These are phyloP conservation scores for Lepidochrysops patricia DNA, from an alignment of 2,888 invertebrate species.

Conservation along the genomic window DNA sequence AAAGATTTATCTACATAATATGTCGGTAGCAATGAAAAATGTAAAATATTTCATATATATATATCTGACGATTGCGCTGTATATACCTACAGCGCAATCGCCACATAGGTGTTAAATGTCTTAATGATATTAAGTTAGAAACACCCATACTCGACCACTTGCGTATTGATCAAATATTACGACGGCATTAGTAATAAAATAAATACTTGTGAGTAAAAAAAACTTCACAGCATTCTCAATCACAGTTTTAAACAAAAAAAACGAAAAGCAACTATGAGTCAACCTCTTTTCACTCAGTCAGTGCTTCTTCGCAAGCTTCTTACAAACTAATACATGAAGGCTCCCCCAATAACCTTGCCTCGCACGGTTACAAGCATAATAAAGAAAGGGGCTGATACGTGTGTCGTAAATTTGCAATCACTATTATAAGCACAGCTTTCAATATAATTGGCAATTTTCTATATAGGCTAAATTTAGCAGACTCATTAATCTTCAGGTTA, in stretches of 20 bases:
- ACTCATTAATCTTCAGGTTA: not conserved
- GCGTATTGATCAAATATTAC: not conserved
- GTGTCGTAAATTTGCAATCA: slow-evolving; percentile 18
- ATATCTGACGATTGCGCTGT: no score
- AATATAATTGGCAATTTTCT: not conserved
- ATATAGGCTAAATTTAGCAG: slow-evolving; percentile 2
- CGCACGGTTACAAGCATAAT: not conserved
- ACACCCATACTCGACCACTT: not conserved
- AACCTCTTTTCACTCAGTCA: not conserved
- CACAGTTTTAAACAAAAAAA: no score
- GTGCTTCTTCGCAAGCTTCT: not conserved
- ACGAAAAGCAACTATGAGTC: no score
- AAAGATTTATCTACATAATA: no score
- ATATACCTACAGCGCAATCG: no score
- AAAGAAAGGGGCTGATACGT: slow-evolving; percentile 12
- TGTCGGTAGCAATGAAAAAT: no score
- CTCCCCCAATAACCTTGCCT: not conserved
- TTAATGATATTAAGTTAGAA: not conserved
- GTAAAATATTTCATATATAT: no score
- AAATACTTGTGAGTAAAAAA: no score
- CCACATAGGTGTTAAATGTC: not conserved
- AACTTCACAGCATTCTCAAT: no score
- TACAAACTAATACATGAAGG: not conserved
- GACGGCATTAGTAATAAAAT: no score
- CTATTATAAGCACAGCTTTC: slow-evolving; percentile 4